Evolutionary conservation across 92 coral and sea anemone genomes (phyloP).

Genomic region (Umimayanthus chanpuru): DNA sequence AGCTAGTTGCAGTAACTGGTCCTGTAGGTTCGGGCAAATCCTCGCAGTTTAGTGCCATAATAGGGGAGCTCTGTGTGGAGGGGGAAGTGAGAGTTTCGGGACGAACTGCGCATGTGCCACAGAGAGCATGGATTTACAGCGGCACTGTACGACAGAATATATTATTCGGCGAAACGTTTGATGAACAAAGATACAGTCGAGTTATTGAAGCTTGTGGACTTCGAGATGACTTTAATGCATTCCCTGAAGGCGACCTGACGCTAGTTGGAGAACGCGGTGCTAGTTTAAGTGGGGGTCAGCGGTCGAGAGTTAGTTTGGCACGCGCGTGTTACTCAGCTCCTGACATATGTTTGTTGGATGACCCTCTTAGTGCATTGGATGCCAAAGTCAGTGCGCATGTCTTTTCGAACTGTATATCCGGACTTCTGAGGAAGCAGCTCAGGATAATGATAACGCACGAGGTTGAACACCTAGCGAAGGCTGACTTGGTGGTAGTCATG

Average conservation of each 20-base stretch:
- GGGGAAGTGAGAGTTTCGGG: background rate
- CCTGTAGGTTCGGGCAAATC: conserved; percentile 1
- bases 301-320: background rate
- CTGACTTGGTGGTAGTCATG: background rate
- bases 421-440: background rate
- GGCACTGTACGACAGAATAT: background rate
- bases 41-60: background rate
- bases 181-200: background rate
- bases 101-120: background rate
- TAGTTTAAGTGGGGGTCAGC: too few species aligned
- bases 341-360: background rate
- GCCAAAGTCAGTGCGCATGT: conserved; percentile 2
- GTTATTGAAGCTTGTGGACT: background rate
- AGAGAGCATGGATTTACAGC: background rate
- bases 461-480: background rate
- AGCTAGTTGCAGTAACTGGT: background rate
- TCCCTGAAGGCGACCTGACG: background rate
- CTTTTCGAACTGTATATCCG: background rate
- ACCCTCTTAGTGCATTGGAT: conserved; percentile 5
- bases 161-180: background rate
- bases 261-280: background rate
- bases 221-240: background rate
- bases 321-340: background rate
- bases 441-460: background rate
- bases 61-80: background rate